Evolutionary conservation across 1,140 invertebrate genomes (phyloP), one percentile per base, ranked within the genome.

Genomic region (Zaprionus ornatus): DNA sequence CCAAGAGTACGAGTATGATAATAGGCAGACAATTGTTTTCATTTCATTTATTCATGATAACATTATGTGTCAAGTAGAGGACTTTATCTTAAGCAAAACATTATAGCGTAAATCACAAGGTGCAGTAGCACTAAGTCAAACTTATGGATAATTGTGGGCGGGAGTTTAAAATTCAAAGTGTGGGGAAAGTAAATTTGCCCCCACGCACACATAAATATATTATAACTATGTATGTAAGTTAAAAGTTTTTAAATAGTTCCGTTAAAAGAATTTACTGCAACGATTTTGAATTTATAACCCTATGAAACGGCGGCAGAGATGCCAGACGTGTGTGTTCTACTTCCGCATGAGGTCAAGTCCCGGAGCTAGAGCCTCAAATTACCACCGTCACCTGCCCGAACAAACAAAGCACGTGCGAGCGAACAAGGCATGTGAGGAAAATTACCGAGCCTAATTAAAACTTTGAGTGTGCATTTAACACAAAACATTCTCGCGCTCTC

Each of bases 391-490:
- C 9, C 21, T 45, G n/a, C n/a, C n/a, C 45, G 3, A 4, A 13
- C 48, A 63, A 71, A 66, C 62, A 73, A 73, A 52, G 62, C 52
- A 4, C 21, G 45, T 50, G 45, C 3, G 10, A 23, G 45, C 19
- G n/a, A 12, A 15, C 13, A 56, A 57, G 65, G 29, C 35, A 25
- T 15, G 54, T 17, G 23, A 19, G 52, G 37, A 35, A 71, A 75
- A 66, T 76, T 76, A 56, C 56, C 48, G 29, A 37, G 57, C 63
- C 59, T 77, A 77, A 77, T 77, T 77, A 77, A 77, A 77, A 67
- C 63, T n/a, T 62, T 73, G 40, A 67, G 74, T 62, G 45, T 63
- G 68, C 45, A 65, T 64, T 80, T 77, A 74, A 66, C 63, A 65
- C 32, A 54, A 37, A 55, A 55, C n/a, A 45, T 13, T 37, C 21